phyloP scores from a whole-genome alignment of 2,113 vertebrate species.

The Phoenicopterus ruber region DNA sequence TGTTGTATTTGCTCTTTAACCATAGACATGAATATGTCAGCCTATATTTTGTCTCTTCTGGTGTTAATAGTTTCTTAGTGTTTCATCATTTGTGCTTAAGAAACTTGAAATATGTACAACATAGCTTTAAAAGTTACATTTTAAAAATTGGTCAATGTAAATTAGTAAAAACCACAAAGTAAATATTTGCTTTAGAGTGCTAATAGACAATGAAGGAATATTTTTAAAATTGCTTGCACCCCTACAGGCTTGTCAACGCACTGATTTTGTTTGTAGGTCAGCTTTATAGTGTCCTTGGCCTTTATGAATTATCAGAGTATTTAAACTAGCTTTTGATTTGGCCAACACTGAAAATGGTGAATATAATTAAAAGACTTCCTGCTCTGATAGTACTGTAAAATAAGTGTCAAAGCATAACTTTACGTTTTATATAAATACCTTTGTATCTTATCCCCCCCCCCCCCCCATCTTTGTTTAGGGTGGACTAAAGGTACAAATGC shows the following conservation, averaged over 20 bases:
- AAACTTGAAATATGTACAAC: not conserved
- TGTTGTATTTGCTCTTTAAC: not conserved
- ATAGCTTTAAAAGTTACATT: not conserved
- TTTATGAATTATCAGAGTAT: not conserved
- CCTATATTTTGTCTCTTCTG: not conserved
- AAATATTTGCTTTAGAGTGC: not conserved
- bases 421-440: not conserved
- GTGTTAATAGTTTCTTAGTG: not conserved
- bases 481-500: conserved; percentile 81
- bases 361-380: not conserved
- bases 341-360: not conserved
- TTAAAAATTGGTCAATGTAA: not conserved
- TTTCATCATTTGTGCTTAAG: not conserved
- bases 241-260: not conserved
- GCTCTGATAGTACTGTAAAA: not conserved
- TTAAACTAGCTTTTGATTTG: not conserved
- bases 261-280: not conserved
- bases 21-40: not conserved
- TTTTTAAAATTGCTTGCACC: not conserved
- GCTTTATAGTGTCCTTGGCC: not conserved
- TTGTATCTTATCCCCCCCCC: no score
- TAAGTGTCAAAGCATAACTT: not conserved
- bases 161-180: not conserved
- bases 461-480: conserved; percentile 64
- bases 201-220: not conserved